phyloP scores from a whole-genome alignment of 2,888 invertebrate genomes.

The Andrena bucephala region DNA sequence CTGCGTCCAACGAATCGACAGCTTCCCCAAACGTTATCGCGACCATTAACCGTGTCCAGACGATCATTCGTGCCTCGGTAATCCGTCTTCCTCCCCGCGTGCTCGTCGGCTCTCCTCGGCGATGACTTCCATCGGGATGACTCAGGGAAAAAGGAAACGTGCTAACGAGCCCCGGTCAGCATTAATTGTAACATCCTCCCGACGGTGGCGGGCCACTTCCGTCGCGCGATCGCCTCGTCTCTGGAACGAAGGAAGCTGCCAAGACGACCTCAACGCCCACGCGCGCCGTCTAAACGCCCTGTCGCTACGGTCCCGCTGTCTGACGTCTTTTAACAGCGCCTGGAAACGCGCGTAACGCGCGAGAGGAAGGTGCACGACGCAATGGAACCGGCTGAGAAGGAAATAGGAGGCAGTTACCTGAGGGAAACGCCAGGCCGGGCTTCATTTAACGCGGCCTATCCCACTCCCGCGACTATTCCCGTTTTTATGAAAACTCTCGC shows the following conservation, averaged over 20 bases:
- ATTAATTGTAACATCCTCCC: slow-evolving; percentile 84
- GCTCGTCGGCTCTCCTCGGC: slow-evolving; percentile 38
- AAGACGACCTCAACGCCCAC: slow-evolving; percentile 83
- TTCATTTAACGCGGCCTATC: neutral
- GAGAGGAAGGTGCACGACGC: slow-evolving; percentile 2
- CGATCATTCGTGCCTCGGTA: slow-evolving; percentile 19
- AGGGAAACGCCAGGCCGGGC: slow-evolving; percentile 1
- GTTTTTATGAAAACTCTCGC: slow-evolving; percentile 8
- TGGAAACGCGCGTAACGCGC: neutral
- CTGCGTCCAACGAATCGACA: neutral
- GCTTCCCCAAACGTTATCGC: neutral
- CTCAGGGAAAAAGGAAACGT: slow-evolving; percentile 83
- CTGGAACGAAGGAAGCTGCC: slow-evolving; percentile 80
- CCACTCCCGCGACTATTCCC: neutral
- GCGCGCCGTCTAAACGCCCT: slow-evolving; percentile 72
- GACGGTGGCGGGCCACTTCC: slow-evolving; percentile 75
- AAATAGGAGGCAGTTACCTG: slow-evolving; percentile 16
- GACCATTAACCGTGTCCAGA: slow-evolving; percentile 1
- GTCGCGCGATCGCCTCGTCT: slow-evolving; percentile 74
- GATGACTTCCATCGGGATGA: slow-evolving; percentile 73
- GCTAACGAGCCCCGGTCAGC: slow-evolving; percentile 83
- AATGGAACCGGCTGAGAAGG: neutral
- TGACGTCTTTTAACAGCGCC: slow-evolving; percentile 25
- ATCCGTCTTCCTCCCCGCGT: slow-evolving; percentile 18
- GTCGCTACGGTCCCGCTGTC: slow-evolving; percentile 42